phyloP scores from a whole-genome alignment of 2,797 vertebrate genomes.

The Sebastolobus alascanus region DNA sequence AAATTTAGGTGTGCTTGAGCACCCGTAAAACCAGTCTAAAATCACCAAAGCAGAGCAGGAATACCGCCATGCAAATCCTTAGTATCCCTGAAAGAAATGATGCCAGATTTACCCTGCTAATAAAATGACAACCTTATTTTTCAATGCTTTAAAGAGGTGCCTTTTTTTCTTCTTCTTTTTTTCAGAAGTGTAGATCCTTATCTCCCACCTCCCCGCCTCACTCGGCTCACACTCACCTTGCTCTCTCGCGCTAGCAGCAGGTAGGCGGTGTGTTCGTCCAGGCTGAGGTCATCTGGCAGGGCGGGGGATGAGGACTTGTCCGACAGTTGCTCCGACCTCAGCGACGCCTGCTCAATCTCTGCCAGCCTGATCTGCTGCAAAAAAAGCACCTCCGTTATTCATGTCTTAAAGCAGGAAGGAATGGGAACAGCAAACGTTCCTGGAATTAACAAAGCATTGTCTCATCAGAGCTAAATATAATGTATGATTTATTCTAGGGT shows the following conservation, averaged over 20 bases:
- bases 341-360: constrained; percentile 95
- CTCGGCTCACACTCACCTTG: constrained; percentile 82
- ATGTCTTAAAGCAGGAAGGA: constrained; percentile 11
- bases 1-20: too few species aligned
- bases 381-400: constrained; percentile 59
- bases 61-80: too few species aligned
- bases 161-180: too few species aligned
- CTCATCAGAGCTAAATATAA: constrained; percentile 14
- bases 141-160: background rate
- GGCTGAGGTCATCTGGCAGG: constrained; percentile 92
- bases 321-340: constrained; percentile 91
- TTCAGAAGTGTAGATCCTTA: background rate
- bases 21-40: too few species aligned
- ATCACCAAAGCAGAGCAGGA: too few species aligned
- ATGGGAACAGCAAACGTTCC: background rate
- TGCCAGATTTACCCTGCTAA: background rate
- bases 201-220: background rate
- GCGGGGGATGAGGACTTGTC: constrained; percentile 95
- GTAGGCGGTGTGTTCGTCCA: constrained; percentile 89
- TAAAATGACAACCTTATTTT: background rate
- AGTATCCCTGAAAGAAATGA: background rate
- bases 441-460: background rate
- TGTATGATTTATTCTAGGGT: background rate
- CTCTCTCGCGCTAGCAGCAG: constrained; percentile 85
- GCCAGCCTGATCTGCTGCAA: constrained; percentile 94